Evolutionary conservation across 2,113 vertebrate species (phyloP).

Genomic region (Sceloporus tristichus): DNA sequence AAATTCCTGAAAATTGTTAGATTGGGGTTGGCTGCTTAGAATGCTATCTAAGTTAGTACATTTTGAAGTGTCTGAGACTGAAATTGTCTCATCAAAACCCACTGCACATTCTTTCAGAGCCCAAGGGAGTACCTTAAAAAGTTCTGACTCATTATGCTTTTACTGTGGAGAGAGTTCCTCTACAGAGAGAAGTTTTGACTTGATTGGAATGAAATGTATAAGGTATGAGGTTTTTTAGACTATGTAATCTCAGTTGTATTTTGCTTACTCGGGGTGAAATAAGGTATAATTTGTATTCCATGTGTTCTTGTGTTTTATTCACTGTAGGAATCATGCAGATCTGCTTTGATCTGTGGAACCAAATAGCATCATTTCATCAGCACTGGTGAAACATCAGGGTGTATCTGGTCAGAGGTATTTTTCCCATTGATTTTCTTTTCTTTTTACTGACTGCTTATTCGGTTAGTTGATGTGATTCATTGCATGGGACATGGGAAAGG

Average conservation of each 20-base stretch:
- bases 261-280: background rate
- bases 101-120: constrained; percentile 21
- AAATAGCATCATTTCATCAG: background rate
- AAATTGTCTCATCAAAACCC: constrained; percentile 46
- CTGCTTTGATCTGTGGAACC: background rate
- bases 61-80: constrained; percentile 41
- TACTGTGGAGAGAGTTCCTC: constrained; percentile 45
- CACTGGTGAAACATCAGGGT: background rate
- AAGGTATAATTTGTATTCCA: background rate
- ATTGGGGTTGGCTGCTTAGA: constrained; percentile 46
- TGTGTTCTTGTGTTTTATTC: accelerated
- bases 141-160: constrained; percentile 42
- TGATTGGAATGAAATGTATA: constrained; percentile 19
- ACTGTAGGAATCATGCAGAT: accelerated
- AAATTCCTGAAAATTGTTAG: constrained; percentile 26
- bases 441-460: too few relatives aligned
- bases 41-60: constrained; percentile 31
- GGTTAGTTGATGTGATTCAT: too few relatives aligned
- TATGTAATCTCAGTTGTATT: constrained; percentile 22
- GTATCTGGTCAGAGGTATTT: background rate
- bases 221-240: constrained; percentile 11
- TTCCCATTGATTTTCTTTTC: background rate
- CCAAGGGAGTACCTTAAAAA: constrained; percentile 33
- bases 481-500: too few relatives aligned
- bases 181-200: background rate